Percentiles rank a stretch among this genome's conserved stretches.
Evolutionary conservation across 2,797 vertebrate species (phyloP).

Genomic region (Alauda arvensis): DNA sequence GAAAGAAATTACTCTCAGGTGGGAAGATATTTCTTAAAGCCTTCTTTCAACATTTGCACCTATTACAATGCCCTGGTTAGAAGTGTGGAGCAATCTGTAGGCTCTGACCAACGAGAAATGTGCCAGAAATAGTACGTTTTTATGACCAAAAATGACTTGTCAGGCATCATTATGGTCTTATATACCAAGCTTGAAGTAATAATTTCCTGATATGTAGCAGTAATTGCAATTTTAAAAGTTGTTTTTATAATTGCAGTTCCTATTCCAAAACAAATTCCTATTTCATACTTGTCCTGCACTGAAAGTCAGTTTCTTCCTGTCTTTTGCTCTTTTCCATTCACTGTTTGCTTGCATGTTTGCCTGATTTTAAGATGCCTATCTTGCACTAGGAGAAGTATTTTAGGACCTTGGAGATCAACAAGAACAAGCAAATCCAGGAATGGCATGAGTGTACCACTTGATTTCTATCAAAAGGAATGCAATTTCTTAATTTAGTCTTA

Average conservation of each 20-base stretch:
- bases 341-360: neutral
- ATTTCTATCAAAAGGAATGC: neutral
- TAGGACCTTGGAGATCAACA: neutral
- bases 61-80: conserved; percentile 2
- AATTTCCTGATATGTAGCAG: neutral
- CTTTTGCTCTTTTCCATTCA: neutral
- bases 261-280: neutral
- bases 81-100: conserved; percentile 7
- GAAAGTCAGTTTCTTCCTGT: neutral
- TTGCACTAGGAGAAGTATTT: neutral
- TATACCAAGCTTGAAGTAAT: neutral
- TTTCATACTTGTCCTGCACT: neutral
- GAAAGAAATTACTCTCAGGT: conserved; percentile 52
- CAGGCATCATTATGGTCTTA: neutral
- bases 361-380: neutral
- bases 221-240: neutral
- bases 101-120: neutral
- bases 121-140: conserved; percentile 3
- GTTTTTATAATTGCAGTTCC: neutral
- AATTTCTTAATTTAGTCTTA: neutral
- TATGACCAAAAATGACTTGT: neutral
- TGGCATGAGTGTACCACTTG: neutral
- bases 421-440: neutral
- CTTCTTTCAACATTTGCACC: conserved; percentile 31
- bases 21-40: conserved; percentile 49